Conservation (phyloP, 2,888 invertebrate genomes). For the Meiosimyza decipiens region DNA sequence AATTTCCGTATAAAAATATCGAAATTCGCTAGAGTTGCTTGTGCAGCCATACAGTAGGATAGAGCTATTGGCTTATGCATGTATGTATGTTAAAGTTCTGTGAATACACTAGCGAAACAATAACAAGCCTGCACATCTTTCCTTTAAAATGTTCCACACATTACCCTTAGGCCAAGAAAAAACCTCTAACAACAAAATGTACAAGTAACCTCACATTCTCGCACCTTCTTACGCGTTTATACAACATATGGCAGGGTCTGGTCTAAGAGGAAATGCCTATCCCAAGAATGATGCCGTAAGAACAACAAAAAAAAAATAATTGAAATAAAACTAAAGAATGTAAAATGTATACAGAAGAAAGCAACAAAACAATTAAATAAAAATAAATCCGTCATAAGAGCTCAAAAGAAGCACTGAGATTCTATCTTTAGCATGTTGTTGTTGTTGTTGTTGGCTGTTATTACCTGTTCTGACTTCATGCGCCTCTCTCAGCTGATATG, state of each 20-base stretch:
- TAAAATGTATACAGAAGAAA: background rate
- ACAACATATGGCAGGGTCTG: background rate
- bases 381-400: slow-evolving; percentile 19
- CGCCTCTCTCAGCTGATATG: too few species aligned
- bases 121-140: too few species aligned
- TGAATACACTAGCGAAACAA: too few species aligned
- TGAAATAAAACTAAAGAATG: slow-evolving; percentile 1
- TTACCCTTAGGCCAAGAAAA: too few species aligned
- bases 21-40: too few species aligned
- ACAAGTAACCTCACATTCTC: background rate
- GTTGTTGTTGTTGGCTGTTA: slow-evolving; percentile 9
- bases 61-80: too few species aligned
- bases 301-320: slow-evolving; percentile 19
- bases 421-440: background rate
- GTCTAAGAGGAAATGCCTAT: background rate
- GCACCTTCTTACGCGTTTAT: background rate
- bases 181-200: too few species aligned
- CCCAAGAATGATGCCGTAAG: slow-evolving; percentile 5
- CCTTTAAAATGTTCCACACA: too few species aligned
- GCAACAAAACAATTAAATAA: background rate
- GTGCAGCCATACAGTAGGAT: too few species aligned
- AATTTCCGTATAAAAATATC: too few species aligned
- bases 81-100: too few species aligned
- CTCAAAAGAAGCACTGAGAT: background rate
- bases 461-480: slow-evolving; percentile 2